These are phyloP conservation scores for Aurelia sp. DNA, from an alignment of 30 jellyfish, hydroid and myxozoan species.

Conservation along the genomic window DNA sequence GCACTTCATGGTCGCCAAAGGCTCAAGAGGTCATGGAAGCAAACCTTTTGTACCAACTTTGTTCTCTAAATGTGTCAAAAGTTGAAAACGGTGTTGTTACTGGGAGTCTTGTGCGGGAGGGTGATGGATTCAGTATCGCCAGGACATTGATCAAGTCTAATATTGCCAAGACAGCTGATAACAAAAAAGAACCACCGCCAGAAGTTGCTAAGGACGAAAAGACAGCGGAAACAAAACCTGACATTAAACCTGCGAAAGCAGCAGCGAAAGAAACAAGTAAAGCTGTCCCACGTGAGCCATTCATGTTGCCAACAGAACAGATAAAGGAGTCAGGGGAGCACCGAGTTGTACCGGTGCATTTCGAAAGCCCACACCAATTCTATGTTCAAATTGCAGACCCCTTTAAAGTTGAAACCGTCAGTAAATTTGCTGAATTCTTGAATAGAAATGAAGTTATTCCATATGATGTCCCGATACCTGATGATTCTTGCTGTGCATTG, in stretches of 20 bases:
- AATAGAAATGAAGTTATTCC: not conserved
- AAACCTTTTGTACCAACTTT: slow-evolving; percentile 24
- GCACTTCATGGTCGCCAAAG: slow-evolving; percentile 5
- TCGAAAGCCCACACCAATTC: slow-evolving; percentile 52
- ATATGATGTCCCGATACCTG: slow-evolving; percentile 5
- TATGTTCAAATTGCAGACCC: slow-evolving; percentile 59
- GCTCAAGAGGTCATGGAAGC: slow-evolving; percentile 33
- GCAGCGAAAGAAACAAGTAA: not conserved
- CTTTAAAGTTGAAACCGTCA: slow-evolving; percentile 18
- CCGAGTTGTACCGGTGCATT: slow-evolving; percentile 40
- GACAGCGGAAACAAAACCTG: not conserved
- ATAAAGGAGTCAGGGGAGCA: not conserved
- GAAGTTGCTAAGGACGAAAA: not conserved
- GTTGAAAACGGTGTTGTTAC: not conserved
- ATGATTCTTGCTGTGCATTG: slow-evolving; percentile 58
- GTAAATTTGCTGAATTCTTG: slow-evolving; percentile 19
- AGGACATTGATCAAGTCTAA: slow-evolving; percentile 24
- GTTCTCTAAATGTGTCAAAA: slow-evolving; percentile 2
- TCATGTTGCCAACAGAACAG: not conserved
- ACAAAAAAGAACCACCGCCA: slow-evolving; percentile 7
- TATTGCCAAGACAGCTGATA: slow-evolving; percentile 3
- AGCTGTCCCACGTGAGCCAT: not conserved
- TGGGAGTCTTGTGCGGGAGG: slow-evolving; percentile 15
- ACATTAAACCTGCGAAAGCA: not conserved
- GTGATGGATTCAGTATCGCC: not conserved